phyloP scores from a whole-genome alignment of 2,888 invertebrate species.

The Tanypteryx hageni region DNA sequence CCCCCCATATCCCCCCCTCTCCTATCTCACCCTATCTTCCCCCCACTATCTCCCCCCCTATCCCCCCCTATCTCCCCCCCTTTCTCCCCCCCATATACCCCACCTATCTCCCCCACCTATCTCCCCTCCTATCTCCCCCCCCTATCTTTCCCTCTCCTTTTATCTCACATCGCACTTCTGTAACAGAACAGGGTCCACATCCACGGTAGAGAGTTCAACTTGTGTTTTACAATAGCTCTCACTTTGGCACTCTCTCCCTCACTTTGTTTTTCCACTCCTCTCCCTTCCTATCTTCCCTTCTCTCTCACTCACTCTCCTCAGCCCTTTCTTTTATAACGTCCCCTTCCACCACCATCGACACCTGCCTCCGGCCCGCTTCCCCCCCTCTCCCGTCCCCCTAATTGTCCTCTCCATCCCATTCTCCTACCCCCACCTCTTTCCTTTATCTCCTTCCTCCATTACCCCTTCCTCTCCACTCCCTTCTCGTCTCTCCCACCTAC shows the following conservation, averaged over 20 bases:
- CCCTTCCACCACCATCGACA: not conserved
- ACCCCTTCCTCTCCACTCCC: not conserved
- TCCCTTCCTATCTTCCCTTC: no score
- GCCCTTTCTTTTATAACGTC: not conserved
- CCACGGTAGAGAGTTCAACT: not conserved
- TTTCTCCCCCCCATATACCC: not conserved
- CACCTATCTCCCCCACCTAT: not conserved
- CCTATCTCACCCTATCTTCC: no score
- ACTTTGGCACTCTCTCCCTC: not conserved
- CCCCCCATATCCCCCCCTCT: not conserved
- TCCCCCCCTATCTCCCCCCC: no score
- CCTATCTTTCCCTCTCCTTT: not conserved
- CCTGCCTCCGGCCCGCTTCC: not conserved
- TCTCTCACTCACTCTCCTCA: no score
- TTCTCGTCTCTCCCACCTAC: constrained; percentile 1
- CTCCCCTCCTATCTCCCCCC: not conserved
- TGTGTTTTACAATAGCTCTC: constrained; percentile 18
- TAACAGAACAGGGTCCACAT: not conserved
- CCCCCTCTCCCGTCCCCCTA: not conserved
- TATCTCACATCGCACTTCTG: constrained; percentile 8
- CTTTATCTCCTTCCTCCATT: not conserved
- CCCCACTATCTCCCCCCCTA: no score
- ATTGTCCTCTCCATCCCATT: not conserved
- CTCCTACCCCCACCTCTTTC: not conserved
- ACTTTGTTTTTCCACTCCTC: not conserved